These are phyloP conservation scores for Maccullochella peelii DNA, from an alignment of 2,113 vertebrate genomes.

Conservation along the genomic window DNA sequence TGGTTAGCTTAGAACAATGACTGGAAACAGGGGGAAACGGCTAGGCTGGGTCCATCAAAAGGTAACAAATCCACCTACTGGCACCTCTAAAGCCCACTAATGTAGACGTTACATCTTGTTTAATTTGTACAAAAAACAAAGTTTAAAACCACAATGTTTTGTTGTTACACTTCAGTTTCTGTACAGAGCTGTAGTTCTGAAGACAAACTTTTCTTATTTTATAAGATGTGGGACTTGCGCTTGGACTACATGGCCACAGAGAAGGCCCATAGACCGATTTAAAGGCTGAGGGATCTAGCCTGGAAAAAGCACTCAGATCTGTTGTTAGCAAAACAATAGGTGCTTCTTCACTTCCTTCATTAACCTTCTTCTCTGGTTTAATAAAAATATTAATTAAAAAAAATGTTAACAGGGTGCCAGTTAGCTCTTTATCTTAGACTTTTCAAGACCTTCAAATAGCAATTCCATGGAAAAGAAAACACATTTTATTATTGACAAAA, in stretches of 20 bases:
- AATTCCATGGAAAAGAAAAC: background rate
- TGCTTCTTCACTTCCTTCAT: background rate
- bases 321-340: background rate
- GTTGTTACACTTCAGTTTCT: no score
- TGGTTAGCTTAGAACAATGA: background rate
- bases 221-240: background rate
- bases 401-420: background rate
- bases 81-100: no score
- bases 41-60: no score
- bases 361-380: background rate
- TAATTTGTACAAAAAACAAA: no score
- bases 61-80: no score
- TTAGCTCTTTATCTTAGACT: background rate
- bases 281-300: background rate
- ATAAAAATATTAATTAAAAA: background rate
- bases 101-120: no score
- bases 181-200: no score
- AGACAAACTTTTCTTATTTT: background rate
- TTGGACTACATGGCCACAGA: background rate
- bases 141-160: no score
- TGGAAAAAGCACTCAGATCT: no score
- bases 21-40: no score
- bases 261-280: background rate
- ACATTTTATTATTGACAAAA: background rate
- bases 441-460: background rate